These are phyloP conservation scores for Apteryx mantelli DNA, from an alignment of 2,113 vertebrate genomes.

Conservation along the genomic window DNA sequence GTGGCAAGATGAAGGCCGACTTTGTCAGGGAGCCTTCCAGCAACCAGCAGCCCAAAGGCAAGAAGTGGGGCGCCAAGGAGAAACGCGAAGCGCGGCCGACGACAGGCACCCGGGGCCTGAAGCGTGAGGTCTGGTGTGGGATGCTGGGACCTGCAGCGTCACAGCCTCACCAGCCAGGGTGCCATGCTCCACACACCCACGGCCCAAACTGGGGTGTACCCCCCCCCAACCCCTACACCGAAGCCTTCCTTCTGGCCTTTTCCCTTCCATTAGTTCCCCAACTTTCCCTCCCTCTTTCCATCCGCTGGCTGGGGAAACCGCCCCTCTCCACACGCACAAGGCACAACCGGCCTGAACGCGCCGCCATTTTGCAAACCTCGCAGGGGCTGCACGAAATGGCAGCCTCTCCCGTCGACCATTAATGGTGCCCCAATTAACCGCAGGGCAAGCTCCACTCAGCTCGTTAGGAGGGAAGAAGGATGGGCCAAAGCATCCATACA, in stretches of 20 bases:
- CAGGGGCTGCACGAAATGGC: neutral
- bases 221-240: neutral
- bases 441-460: accelerated
- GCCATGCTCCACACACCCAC: neutral
- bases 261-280: neutral
- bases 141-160: no score
- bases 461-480: neutral
- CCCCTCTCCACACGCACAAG: neutral
- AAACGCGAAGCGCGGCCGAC: no score
- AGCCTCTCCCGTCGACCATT: accelerated
- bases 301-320: neutral
- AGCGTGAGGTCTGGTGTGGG: no score
- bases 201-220: neutral
- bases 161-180: no score
- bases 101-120: no score
- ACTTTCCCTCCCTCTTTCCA: neutral
- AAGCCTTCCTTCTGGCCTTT: neutral
- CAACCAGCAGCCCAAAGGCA: no score
- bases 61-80: neutral
- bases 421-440: neutral
- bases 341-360: neutral
- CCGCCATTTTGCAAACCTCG: neutral
- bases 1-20: neutral
- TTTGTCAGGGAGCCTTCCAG: neutral
- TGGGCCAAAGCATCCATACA: neutral